phyloP scores from a whole-genome alignment of 2,113 vertebrate species.

The Marmota flaviventris region DNA sequence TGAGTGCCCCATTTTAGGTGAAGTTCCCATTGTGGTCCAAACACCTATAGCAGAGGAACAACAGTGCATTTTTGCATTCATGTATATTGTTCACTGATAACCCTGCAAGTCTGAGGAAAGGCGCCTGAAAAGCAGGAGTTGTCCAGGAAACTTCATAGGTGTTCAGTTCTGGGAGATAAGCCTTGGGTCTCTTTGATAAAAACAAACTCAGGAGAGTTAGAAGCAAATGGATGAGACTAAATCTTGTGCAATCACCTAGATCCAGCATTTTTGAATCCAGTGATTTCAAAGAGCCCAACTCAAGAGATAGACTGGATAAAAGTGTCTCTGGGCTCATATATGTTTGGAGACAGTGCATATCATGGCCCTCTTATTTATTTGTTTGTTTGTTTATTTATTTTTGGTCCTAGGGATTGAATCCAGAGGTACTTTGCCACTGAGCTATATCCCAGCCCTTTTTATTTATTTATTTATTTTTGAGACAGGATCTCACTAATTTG shows the following conservation, averaged over 20 bases:
- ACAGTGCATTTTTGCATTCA: background rate
- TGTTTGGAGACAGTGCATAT: background rate
- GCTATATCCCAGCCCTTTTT: background rate
- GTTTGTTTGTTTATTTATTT: too few species aligned
- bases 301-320: background rate
- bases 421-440: background rate
- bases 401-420: background rate
- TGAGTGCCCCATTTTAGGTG: background rate
- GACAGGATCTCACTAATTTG: background rate
- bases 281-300: background rate
- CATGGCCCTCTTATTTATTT: background rate
- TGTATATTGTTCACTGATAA: background rate
- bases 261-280: background rate
- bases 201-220: background rate
- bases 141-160: background rate
- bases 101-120: background rate
- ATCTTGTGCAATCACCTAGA: background rate
- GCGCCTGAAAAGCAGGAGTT: constrained; percentile 20
- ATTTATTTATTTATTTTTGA: background rate
- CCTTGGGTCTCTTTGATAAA: background rate
- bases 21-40: background rate
- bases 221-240: background rate
- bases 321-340: background rate
- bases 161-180: constrained; percentile 11
- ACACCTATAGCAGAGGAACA: background rate